Evolutionary conservation across 35 echinoderm and acorn worm genomes (phyloP), one percentile per base, ranked within the genome.

Genomic region (Apostichopus californicus): DNA sequence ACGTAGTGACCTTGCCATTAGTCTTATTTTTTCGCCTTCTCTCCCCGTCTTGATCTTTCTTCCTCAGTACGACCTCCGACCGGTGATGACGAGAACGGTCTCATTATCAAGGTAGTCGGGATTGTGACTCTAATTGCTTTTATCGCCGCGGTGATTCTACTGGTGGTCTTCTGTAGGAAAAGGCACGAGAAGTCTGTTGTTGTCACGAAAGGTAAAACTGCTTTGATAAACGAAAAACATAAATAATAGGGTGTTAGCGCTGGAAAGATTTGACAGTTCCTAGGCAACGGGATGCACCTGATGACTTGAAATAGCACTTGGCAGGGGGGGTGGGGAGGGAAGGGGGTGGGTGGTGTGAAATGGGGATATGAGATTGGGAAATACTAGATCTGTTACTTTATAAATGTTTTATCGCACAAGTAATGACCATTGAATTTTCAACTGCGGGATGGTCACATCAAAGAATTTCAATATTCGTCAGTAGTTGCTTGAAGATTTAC

Each of bases 131-230:
- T 55, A 13, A 25, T 89, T 6, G 9, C 72, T 7, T 7, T 68
- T 18, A 21, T 72, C 8, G 8, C 4, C 3, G 57, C 64, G 2
- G 6, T 89, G 6, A 72, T 89, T 1, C 34, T 72, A 13, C 15
- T 89, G 68, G 60, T 55, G 21, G 18, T 89, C 21, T 54, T 89
- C 10, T 89, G 60, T 12, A 60, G 64, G 57, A 89, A 54, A 72
- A 66, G 86, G 26, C 86, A 89, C 14, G 86, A 72, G 13, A 89
- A 89, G 64, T 89, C 86, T 25, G 46, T 46, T 0, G 18, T 34
- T 7, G 72, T 89, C 25, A 89, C 60, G 4, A 89, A 89, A 72
- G 23, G 86, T 89, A 89, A 89, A 4, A 61, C 6, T 61, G 12
- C 58, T 8, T 8, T 11, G 58, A 9, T 46, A 2, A 46, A 46